A percentile compares a stretch with the other conserved stretches of the same genome.
Conservation (phyloP, 1,140 invertebrate genomes). For the Stenopsyche tienmushanensis region DNA sequence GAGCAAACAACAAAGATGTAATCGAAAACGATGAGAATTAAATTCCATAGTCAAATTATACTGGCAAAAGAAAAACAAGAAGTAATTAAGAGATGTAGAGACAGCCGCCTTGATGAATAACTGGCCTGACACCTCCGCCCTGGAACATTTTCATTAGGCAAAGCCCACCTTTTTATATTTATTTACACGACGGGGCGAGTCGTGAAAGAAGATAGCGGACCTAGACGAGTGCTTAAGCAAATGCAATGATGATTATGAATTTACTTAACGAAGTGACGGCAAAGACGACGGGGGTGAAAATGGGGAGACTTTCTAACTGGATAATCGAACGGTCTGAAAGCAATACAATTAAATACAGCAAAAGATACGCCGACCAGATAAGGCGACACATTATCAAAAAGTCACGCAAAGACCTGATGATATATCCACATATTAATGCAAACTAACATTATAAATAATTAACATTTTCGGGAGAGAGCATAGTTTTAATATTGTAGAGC, state of each 20-base stretch:
- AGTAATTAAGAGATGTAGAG: conserved; percentile 41
- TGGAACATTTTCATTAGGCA: conserved; percentile 36
- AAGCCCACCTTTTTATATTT: conserved; percentile 35
- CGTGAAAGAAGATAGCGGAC: conserved; percentile 22
- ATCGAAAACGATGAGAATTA: conserved; percentile 42
- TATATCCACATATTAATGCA: too few relatives aligned
- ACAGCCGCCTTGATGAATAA: conserved; percentile 21
- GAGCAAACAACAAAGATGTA: conserved; percentile 39
- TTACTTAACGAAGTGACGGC: conserved; percentile 41
- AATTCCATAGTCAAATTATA: conserved; percentile 43
- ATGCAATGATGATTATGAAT: conserved; percentile 42
- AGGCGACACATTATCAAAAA: too few relatives aligned
- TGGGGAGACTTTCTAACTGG: too few relatives aligned
- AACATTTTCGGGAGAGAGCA: too few relatives aligned
- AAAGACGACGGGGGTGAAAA: too few relatives aligned
- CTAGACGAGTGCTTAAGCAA: conserved; percentile 22
- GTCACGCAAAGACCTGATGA: too few relatives aligned
- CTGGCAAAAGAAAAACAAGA: conserved; percentile 39
- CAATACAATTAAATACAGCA: too few relatives aligned
- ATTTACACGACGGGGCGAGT: conserved; percentile 10
- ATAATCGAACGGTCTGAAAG: too few relatives aligned
- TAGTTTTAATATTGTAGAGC: too few relatives aligned
- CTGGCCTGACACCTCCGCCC: conserved; percentile 33
- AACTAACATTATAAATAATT: too few relatives aligned
- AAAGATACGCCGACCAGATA: too few relatives aligned